Conservation (phyloP, 2,888 invertebrate genomes). For the Aporophyla nigra region DNA sequence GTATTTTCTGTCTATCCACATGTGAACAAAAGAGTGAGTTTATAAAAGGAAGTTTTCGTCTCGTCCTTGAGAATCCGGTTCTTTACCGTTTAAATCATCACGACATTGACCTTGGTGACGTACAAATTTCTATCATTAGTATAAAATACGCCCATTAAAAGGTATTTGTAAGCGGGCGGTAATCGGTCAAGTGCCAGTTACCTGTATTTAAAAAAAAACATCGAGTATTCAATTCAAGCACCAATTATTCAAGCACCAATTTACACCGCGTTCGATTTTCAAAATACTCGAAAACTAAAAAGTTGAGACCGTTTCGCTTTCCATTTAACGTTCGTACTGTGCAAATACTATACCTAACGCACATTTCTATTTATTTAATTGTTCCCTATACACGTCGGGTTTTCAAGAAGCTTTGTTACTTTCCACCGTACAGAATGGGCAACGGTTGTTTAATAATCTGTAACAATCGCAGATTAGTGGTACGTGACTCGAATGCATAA, state of each 20-base stretch:
- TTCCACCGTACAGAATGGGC: conserved; percentile 72
- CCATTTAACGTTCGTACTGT: conserved; percentile 18
- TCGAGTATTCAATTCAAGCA: conserved; percentile 11
- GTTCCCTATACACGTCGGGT: conserved; percentile 69
- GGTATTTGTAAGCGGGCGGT: background rate
- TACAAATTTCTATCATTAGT: background rate
- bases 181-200: background rate
- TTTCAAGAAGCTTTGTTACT: conserved; percentile 72
- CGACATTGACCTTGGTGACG: background rate
- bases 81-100: background rate
- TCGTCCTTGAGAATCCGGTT: background rate
- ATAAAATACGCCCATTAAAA: background rate
- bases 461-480: conserved; percentile 78
- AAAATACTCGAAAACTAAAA: conserved; percentile 32
- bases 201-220: background rate
- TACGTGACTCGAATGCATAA: conserved; percentile 76
- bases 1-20: background rate
- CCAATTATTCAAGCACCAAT: conserved; percentile 13
- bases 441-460: conserved; percentile 79
- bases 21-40: no score
- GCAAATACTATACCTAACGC: conserved; percentile 33
- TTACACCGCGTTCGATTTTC: conserved; percentile 28
- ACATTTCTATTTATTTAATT: conserved; percentile 65
- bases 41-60: background rate
- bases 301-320: conserved; percentile 1